Conservation (phyloP, 2,888 invertebrate species). For the Acleris laterana region DNA sequence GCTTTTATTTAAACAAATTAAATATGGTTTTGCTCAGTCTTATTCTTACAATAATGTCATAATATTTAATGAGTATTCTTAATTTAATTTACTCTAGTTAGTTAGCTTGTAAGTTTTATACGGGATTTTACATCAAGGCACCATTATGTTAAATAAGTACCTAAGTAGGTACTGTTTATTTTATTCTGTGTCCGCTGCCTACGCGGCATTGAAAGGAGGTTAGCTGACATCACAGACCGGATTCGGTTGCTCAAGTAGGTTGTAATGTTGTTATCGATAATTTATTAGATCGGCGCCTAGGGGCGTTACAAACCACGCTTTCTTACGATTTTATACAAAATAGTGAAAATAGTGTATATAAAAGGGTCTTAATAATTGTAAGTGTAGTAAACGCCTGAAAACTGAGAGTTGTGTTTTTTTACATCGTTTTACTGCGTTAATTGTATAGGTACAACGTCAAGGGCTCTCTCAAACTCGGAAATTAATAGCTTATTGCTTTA, state of each 20-base stretch:
- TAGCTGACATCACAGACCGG: not conserved
- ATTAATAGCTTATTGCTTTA: too few species aligned
- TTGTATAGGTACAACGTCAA: too few species aligned
- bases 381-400: slow-evolving; percentile 7
- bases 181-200: not conserved
- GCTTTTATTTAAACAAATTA: too few species aligned
- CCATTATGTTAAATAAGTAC: not conserved
- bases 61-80: slow-evolving; percentile 10
- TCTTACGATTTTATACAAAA: slow-evolving; percentile 17
- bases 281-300: slow-evolving; percentile 19
- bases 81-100: not conserved
- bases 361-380: slow-evolving; percentile 9
- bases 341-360: slow-evolving; percentile 13
- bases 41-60: not conserved
- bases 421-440: not conserved
- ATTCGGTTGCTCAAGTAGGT: slow-evolving; percentile 21
- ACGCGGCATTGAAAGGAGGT: not conserved
- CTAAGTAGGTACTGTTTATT: not conserved
- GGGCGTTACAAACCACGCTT: slow-evolving; percentile 7
- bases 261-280: slow-evolving; percentile 14
- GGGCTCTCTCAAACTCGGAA: too few species aligned
- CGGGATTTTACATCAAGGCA: not conserved
- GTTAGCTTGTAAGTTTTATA: not conserved
- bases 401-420: slow-evolving; percentile 2
- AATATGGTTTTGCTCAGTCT: not conserved